Percentiles rank a stretch among this genome's conserved stretches.
Conservation (phyloP, 2,888 invertebrate species). For the Schizaphis graminum region DNA sequence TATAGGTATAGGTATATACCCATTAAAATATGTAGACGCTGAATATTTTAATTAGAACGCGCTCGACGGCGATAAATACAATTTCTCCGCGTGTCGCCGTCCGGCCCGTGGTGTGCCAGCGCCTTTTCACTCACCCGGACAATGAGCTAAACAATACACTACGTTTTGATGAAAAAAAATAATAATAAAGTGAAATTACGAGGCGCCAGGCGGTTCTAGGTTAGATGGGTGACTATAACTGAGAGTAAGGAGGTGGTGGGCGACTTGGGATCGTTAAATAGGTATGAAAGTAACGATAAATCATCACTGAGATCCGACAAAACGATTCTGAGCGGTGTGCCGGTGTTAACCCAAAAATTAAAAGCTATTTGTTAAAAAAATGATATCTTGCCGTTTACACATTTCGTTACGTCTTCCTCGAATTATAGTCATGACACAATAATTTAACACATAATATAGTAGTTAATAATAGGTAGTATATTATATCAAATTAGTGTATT, state of each 20-base stretch:
- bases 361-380: background rate
- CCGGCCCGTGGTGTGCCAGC: background rate
- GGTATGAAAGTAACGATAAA: background rate
- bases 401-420: background rate
- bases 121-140: background rate
- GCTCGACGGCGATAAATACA: constrained; percentile 30
- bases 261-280: background rate
- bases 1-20: background rate
- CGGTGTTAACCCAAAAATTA: background rate
- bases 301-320: background rate
- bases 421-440: background rate
- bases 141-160: background rate
- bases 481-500: background rate
- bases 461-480: too few species aligned
- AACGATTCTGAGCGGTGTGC: background rate
- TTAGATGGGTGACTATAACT: background rate
- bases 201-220: background rate
- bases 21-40: background rate
- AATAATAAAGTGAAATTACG: background rate
- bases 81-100: constrained; percentile 10
- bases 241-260: background rate
- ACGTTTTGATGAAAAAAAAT: background rate
- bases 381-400: background rate
- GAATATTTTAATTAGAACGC: constrained; percentile 22
- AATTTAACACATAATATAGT: background rate